These are phyloP conservation scores for Isotomurus palustris DNA, from an alignment of 2,888 invertebrate genomes.

Conservation along the genomic window DNA sequence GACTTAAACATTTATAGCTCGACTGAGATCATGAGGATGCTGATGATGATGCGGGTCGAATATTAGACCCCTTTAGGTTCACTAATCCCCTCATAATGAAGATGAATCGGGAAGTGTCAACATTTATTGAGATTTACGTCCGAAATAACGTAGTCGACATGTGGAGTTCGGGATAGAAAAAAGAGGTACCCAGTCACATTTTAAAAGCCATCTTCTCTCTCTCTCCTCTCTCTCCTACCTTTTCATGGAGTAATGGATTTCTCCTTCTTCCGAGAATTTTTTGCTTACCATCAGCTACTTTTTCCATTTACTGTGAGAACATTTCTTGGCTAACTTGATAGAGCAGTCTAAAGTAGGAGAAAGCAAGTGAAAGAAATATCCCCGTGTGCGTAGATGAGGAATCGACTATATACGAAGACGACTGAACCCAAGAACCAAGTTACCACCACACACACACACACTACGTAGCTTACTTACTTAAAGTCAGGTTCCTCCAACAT, in stretches of 20 bases:
- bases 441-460: no score
- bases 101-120: constrained; percentile 39
- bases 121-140: constrained; percentile 44
- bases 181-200: neutral
- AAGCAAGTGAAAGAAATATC: no score
- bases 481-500: neutral
- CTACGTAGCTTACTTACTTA: no score
- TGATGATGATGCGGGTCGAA: constrained; percentile 4
- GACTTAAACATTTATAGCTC: no score
- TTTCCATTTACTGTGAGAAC: neutral
- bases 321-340: no score
- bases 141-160: constrained; percentile 17
- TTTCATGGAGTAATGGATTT: neutral
- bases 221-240: neutral
- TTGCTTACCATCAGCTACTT: neutral
- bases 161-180: neutral
- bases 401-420: no score
- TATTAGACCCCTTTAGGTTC: constrained; percentile 14
- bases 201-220: neutral
- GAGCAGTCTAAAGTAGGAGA: no score
- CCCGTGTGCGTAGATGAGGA: no score
- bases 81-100: constrained; percentile 43
- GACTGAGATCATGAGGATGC: neutral
- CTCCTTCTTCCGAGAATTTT: neutral
- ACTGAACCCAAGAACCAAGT: no score